These are phyloP conservation scores for Gorsachius magnificus DNA, from an alignment of 2,797 vertebrate species.

Conservation along the genomic window DNA sequence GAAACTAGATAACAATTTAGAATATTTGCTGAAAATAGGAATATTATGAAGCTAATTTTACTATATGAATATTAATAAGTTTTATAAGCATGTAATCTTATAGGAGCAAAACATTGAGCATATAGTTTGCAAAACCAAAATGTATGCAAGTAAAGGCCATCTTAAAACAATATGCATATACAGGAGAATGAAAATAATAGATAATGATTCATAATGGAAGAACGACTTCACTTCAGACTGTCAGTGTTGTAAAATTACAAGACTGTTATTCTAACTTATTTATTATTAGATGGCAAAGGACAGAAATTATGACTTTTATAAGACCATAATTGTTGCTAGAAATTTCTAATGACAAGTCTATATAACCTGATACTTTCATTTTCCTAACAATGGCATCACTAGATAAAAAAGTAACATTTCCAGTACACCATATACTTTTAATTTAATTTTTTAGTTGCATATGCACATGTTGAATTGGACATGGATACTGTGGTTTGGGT, in stretches of 20 bases:
- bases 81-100: neutral
- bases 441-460: neutral
- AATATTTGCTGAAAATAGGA: neutral
- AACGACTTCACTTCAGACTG: neutral
- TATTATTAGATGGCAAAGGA: neutral
- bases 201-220: neutral
- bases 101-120: neutral
- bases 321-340: neutral
- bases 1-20: neutral
- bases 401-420: neutral
- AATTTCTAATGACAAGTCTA: neutral
- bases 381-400: neutral
- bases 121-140: neutral
- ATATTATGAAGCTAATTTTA: neutral
- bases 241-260: neutral
- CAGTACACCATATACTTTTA: neutral
- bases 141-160: neutral
- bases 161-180: neutral
- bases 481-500: neutral
- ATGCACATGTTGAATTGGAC: neutral
- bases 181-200: neutral
- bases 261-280: neutral
- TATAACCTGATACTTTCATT: neutral
- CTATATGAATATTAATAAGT: neutral
- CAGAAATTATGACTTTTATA: neutral